Evolutionary conservation across 1,140 invertebrate genomes (phyloP).

Genomic region (Protaetia brevitarsis): DNA sequence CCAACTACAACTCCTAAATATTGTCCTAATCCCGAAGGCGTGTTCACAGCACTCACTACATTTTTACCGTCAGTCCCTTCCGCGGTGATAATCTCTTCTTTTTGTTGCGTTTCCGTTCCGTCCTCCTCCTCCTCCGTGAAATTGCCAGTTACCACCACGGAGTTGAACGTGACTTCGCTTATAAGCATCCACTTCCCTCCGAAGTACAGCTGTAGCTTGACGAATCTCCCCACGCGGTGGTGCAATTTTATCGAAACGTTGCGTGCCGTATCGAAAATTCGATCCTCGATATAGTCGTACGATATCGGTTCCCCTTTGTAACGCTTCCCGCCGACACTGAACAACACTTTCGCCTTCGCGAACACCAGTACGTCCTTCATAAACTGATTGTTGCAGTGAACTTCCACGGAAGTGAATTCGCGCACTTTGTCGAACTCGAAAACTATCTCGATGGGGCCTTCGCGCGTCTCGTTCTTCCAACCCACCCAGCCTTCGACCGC

Average conservation of each 20-base stretch:
- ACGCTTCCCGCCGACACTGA: slow-evolving; percentile 77
- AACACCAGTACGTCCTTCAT: slow-evolving; percentile 79
- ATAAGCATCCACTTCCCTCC: slow-evolving; percentile 85
- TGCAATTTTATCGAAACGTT: slow-evolving; percentile 82
- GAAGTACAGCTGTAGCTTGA: slow-evolving; percentile 78
- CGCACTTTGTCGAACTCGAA: slow-evolving; percentile 86
- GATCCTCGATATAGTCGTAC: slow-evolving; percentile 74
- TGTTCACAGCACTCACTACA: slow-evolving; percentile 40
- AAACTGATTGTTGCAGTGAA: slow-evolving; percentile 81
- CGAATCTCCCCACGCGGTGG: slow-evolving; percentile 76
- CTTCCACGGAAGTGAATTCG: slow-evolving; percentile 82
- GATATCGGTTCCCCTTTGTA: slow-evolving; percentile 73
- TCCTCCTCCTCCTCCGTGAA: slow-evolving; percentile 43
- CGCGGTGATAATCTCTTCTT: slow-evolving; percentile 35
- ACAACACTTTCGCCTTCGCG: slow-evolving; percentile 72
- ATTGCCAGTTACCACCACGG: slow-evolving; percentile 49
- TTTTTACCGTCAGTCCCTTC: slow-evolving; percentile 37
- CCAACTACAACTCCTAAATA: slow-evolving; percentile 46
- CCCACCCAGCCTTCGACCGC: slow-evolving; percentile 81
- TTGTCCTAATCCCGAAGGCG: slow-evolving; percentile 37
- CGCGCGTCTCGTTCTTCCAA: slow-evolving; percentile 78
- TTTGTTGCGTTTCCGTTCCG: slow-evolving; percentile 30
- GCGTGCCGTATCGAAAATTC: slow-evolving; percentile 75
- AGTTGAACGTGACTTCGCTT: slow-evolving; percentile 82
- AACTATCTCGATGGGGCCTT: slow-evolving; percentile 68